Evolutionary conservation across 1,140 invertebrate genomes (phyloP), one percentile per base, ranked within the genome.

Genomic region (Bacillus rossius): DNA sequence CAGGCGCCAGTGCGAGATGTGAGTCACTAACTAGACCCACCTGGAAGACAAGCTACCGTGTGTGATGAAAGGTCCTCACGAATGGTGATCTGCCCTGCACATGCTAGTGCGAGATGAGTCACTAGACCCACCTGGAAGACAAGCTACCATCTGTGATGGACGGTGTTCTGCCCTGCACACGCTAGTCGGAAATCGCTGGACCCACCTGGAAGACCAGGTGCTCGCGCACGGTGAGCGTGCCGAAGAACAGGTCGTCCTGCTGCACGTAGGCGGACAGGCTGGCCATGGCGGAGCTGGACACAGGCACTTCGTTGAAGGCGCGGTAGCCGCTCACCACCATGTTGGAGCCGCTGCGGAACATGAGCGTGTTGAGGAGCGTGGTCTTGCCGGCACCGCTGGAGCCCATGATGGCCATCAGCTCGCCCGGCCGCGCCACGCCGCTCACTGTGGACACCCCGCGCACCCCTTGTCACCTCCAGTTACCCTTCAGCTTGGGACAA

Each of bases 351-450:
- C 86, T 84, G 3, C 91, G 80, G 71, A 89, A 90, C 1, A 93
- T 96, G 26, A 98, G 69, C 0, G 92, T 84, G 72, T 98, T 98
- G 38, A 98, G 74, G 0, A 98, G 80, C 0, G 95, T 98, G 0
- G 95, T 96, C 77, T 99, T 99, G 4, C 96, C 96, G 1, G 96
- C 91, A 1, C 95, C 95, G 22, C 92, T 95, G 3, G 93, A 89
- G 3, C 95, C 95, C 88, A 98, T 89, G 20, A 98, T 87, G 2
- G 94, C 93, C 53, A 97, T 71, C 20, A 98, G 73, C 71, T 96
- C 91, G 3, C 94, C 94, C 4, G 94, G 90, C 71, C 88, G 84
- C 0, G 92, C 93, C 1, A 89, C 81, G 8, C 95, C 94, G 38
- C 22, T 48, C 16, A 57, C 55, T 57, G 23, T 7, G 26, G n/a